Conservation (phyloP, 2,888 invertebrate genomes). For the Priapulus caudatus region DNA sequence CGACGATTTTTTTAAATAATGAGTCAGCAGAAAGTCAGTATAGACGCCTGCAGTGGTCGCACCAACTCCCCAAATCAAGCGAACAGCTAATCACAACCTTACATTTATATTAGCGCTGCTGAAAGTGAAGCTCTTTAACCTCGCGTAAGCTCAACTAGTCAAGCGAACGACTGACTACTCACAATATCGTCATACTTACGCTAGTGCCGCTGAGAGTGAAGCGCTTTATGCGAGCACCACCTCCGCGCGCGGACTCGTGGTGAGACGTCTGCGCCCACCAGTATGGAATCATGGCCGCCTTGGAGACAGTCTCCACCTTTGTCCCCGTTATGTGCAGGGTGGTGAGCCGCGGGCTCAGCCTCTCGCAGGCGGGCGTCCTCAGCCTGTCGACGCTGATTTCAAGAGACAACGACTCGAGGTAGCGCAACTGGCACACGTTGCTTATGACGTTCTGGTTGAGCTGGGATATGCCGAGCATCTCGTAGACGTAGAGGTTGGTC, state of each 20-base stretch:
- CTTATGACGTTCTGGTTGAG: background rate
- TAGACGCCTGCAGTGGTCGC: no score
- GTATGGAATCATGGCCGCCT: background rate
- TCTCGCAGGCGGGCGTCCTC: background rate
- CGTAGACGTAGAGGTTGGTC: background rate
- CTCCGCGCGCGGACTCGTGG: background rate
- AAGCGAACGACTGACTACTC: no score
- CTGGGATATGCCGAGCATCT: background rate
- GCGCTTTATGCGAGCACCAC: background rate
- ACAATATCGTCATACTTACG: no score
- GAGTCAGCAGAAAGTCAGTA: no score
- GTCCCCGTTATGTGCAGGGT: background rate
- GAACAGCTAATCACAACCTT: no score
- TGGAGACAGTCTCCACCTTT: background rate
- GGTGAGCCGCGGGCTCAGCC: background rate
- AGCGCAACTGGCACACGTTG: background rate
- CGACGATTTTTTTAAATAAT: no score
- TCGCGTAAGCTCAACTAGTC: no score
- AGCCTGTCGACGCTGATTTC: background rate
- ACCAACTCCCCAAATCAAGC: no score
- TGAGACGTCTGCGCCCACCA: background rate
- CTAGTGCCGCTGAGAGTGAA: background rate
- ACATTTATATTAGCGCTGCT: no score
- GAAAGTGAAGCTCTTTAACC: no score
- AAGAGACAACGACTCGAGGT: background rate